Conservation (phyloP, 30 jellyfish, hydroid and myxozoan species). For the Aurelia sp. region DNA sequence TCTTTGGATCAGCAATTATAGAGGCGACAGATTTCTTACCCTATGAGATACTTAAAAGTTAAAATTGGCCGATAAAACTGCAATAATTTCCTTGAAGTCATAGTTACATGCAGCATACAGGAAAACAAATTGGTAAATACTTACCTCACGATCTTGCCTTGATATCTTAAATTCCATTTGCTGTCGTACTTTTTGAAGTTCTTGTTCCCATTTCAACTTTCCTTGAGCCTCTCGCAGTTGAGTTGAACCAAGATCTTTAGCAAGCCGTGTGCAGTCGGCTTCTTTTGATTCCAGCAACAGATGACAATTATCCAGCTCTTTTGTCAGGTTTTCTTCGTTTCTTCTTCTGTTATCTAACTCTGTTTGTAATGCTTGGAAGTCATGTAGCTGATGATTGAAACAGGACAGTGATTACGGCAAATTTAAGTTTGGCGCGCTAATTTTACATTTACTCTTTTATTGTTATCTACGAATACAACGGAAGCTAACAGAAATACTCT, state of each 20-base stretch:
- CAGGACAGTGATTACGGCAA: background rate
- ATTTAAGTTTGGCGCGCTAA: too few species aligned
- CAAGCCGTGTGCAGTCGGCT: conserved; percentile 95
- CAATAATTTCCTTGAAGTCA: too few species aligned
- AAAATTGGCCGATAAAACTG: too few species aligned
- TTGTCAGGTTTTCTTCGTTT: conserved; percentile 58
- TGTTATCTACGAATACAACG: too few species aligned
- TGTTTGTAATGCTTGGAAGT: background rate
- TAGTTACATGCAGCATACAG: background rate
- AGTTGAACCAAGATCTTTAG: conserved; percentile 95
- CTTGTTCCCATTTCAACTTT: conserved; percentile 74
- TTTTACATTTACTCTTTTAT: too few species aligned
- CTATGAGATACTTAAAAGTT: too few species aligned
- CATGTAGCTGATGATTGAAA: background rate
- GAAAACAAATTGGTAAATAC: background rate
- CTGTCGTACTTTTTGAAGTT: conserved; percentile 44
- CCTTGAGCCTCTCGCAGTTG: conserved; percentile 97
- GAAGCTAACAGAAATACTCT: too few species aligned
- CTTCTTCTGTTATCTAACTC: background rate
- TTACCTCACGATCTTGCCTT: conserved; percentile 81
- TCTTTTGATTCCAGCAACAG: conserved; percentile 76
- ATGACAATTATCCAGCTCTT: conserved; percentile 86
- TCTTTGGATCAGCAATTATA: too few species aligned
- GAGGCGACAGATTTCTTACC: too few species aligned
- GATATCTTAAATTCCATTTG: conserved; percentile 47